A percentile compares a stretch with the other conserved stretches of the same genome.
Conservation (phyloP, 1,140 invertebrate species). For the Drosophila sproati region DNA sequence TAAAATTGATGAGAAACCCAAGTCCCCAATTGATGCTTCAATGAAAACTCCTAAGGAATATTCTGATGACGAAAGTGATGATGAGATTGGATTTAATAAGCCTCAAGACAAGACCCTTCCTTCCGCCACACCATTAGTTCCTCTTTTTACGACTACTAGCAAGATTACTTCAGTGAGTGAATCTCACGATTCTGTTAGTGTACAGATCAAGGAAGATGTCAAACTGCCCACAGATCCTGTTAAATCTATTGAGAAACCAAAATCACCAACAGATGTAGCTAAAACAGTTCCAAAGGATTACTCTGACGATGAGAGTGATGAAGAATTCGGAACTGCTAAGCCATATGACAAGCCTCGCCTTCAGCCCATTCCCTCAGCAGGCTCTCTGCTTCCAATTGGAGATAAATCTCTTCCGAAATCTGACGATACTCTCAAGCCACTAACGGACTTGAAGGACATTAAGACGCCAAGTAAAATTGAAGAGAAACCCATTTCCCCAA, state of each 20-base stretch:
- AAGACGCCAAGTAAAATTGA: neutral
- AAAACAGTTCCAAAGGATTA: slow-evolving; percentile 3
- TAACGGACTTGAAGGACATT: neutral
- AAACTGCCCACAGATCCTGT: neutral
- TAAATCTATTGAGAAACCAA: too few relatives aligned
- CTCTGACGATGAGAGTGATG: slow-evolving; percentile 29
- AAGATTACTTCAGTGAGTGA: neutral
- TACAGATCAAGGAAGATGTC: neutral
- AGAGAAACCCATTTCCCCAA: slow-evolving; percentile 31
- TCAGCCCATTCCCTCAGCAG: neutral
- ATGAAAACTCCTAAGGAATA: slow-evolving; percentile 15
- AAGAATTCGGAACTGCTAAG: slow-evolving; percentile 5
- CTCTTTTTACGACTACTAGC: neutral
- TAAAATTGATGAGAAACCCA: slow-evolving; percentile 35
- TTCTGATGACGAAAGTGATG: slow-evolving; percentile 36
- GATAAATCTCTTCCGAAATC: neutral
- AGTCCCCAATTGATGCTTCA: slow-evolving; percentile 21
- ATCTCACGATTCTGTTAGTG: neutral
- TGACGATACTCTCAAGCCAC: neutral
- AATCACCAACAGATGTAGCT: neutral
- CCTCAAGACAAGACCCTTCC: neutral
- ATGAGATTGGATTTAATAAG: slow-evolving; percentile 18
- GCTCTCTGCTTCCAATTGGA: neutral
- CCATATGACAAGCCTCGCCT: neutral
- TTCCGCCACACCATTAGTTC: neutral